Evolutionary conservation across 2,797 vertebrate genomes (phyloP), one percentile per base, ranked within the genome.

Genomic region (Mastacembelus armatus): DNA sequence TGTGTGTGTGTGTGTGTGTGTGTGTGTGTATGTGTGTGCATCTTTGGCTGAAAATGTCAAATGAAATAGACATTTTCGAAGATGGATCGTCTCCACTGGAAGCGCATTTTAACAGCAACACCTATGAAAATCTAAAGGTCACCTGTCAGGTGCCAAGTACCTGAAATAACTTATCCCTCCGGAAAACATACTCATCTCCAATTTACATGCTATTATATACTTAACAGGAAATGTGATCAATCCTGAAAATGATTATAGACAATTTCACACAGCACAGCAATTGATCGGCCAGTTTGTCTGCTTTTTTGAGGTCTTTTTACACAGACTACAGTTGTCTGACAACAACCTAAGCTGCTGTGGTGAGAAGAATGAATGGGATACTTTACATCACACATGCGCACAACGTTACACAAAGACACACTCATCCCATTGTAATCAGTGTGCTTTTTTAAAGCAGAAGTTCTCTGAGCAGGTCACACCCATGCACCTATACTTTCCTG

Each of bases 261-360:
- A 2, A 58, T 69, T 80, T 59, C 52, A 58, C 69, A 80, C 51
- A 21, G 48, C 7, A 29, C 56, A 32, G 24, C 21, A 39, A 91
- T 92, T 64, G 89, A 91, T 87, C 57, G 1, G 72, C 43, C 68
- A 71, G 69, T 67, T 72, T 72, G 64, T 52, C 59, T 61, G 47
- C 71, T 79, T 71, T 80, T 40, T 49, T 44, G 45, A 72, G 71
- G 39, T 73, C 63, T 81, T 74, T 83, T 86, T 78, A 70, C 57
- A 29, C 74, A 67, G 66, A 85, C 75, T 61, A 33, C 83, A 71
- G 63, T 60, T 71, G 60, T 81, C 48, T 78, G 66, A 66, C 58
- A 43, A 71, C 89, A n/a, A 85, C 78, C 87, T 84, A 85, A 78
- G 47, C 14, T 14, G 40, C 59, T n/a, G 48, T 4, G 7, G 54